Conservation (phyloP, 2,888 invertebrate species). For the Sthenelais limicola region DNA sequence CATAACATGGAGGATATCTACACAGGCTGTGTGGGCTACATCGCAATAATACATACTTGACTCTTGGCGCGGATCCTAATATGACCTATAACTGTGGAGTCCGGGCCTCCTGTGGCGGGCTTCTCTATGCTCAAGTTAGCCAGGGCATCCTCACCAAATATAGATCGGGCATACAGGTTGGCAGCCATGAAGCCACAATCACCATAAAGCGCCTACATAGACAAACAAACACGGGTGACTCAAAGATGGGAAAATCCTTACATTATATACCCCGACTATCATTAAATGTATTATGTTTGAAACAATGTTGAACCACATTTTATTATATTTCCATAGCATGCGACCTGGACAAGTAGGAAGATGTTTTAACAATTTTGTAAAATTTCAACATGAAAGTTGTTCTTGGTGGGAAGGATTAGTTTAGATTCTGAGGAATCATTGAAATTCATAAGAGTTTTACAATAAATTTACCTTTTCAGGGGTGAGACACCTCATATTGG, state of each 20-base stretch:
- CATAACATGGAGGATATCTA: too few relatives aligned
- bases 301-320: not conserved
- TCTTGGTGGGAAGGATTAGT: too few relatives aligned
- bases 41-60: slow-evolving; percentile 84
- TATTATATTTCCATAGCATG: not conserved
- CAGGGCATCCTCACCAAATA: slow-evolving; percentile 96
- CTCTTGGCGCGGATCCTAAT: slow-evolving; percentile 98
- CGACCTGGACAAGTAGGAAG: not conserved
- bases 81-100: slow-evolving; percentile 94
- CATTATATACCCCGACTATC: not conserved
- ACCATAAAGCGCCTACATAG: slow-evolving; percentile 87
- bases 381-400: not conserved
- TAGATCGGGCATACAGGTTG: slow-evolving; percentile 98
- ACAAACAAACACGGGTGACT: not conserved
- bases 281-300: not conserved
- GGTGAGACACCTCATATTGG: slow-evolving; percentile 99
- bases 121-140: slow-evolving; percentile 99
- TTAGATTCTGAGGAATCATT: too few relatives aligned
- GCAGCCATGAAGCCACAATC: slow-evolving; percentile 99
- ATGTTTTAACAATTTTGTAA: not conserved
- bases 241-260: not conserved
- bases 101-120: slow-evolving; percentile 71
- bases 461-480: slow-evolving; percentile 90
- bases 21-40: too few relatives aligned
- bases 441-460: too few relatives aligned